Evolutionary conservation across 2,797 vertebrate genomes (phyloP).

Genomic region (Heterohyrax brucei): DNA sequence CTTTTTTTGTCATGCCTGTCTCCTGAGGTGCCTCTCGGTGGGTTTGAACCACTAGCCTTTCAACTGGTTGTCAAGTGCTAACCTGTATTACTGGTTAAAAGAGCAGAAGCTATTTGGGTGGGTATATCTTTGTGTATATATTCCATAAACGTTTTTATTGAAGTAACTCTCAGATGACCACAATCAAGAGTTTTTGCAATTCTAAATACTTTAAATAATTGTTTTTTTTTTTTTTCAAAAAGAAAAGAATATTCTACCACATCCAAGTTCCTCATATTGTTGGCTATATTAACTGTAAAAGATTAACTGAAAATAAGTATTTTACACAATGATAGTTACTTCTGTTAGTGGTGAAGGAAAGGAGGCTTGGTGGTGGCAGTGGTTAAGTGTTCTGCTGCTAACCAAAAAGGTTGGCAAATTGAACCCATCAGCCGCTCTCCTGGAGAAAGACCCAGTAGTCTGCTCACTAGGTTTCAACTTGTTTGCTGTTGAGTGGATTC

Average conservation of each 20-base stretch:
- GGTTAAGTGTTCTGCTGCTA: too few relatives aligned
- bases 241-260: neutral
- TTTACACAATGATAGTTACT: neutral
- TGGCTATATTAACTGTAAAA: slow-evolving; percentile 22
- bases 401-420: too few relatives aligned
- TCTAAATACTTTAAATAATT: neutral
- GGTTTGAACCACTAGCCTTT: too few relatives aligned
- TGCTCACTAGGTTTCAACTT: neutral
- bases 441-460: neutral
- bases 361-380: too few relatives aligned
- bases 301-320: neutral
- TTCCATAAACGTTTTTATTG: neutral
- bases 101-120: neutral
- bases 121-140: neutral
- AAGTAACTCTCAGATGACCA: neutral
- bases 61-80: too few relatives aligned
- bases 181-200: neutral
- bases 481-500: too few relatives aligned
- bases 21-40: too few relatives aligned
- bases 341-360: neutral
- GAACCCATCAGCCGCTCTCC: too few relatives aligned
- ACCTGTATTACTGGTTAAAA: neutral
- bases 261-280: slow-evolving; percentile 16
- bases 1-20: too few relatives aligned
- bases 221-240: too few relatives aligned